Evolutionary conservation across 2,888 invertebrate species (phyloP).

Genomic region (Aquatica leii): DNA sequence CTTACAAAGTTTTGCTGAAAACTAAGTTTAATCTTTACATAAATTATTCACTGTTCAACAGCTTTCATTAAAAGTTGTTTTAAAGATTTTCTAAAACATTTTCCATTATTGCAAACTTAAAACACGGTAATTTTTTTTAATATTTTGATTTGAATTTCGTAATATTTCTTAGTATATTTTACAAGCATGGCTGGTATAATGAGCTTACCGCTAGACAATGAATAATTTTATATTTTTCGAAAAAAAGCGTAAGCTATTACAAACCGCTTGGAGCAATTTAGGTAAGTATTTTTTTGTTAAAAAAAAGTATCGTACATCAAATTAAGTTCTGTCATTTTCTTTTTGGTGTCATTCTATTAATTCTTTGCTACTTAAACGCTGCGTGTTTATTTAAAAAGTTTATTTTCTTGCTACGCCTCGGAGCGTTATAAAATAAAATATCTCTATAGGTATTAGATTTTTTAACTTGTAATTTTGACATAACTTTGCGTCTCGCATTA

Average conservation of each 20-base stretch:
- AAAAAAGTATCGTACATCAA: conserved; percentile 21
- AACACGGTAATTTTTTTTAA: no score
- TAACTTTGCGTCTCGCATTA: background rate
- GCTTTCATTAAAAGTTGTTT: no score
- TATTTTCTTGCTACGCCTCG: conserved; percentile 18
- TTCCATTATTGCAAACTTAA: no score
- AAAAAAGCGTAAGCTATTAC: conserved; percentile 13
- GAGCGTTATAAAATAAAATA: background rate
- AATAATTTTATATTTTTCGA: conserved; percentile 9
- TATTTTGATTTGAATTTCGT: no score
- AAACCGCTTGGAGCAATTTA: conserved; percentile 12
- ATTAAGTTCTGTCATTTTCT: conserved; percentile 25
- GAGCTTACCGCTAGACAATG: conserved; percentile 2
- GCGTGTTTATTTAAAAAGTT: conserved; percentile 22
- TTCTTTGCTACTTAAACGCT: conserved; percentile 15
- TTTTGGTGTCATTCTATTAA: conserved; percentile 21
- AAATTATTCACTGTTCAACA: no score
- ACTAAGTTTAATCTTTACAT: no score
- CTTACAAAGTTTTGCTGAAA: no score
- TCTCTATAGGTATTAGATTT: conserved; percentile 12
- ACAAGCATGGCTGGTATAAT: background rate
- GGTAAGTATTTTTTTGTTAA: conserved; percentile 17
- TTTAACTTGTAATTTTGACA: background rate
- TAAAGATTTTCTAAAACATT: no score
- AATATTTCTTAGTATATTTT: background rate